Evolutionary conservation across 2,888 invertebrate species (phyloP).

Genomic region (Coenonympha arcania): DNA sequence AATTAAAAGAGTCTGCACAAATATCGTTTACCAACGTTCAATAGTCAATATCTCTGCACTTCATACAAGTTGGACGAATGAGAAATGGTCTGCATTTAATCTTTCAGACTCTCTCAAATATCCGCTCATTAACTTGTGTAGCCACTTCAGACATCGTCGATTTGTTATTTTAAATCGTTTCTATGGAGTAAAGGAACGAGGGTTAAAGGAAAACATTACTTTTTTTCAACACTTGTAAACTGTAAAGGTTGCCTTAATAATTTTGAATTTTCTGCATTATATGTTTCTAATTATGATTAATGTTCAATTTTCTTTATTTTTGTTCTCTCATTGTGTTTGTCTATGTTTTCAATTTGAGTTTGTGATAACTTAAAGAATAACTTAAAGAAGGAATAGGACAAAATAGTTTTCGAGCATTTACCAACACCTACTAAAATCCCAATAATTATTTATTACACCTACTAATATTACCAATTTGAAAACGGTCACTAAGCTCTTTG

Average conservation of each 20-base stretch:
- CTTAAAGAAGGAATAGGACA: too few species aligned
- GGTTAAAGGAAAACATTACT: constrained; percentile 42
- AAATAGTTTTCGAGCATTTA: too few species aligned
- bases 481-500: constrained; percentile 28
- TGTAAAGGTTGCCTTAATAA: constrained; percentile 28
- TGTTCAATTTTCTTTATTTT: too few species aligned
- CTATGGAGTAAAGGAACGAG: constrained; percentile 59
- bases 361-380: too few species aligned
- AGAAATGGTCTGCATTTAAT: constrained; percentile 65
- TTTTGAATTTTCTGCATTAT: constrained; percentile 28
- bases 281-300: too few species aligned
- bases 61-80: constrained; percentile 45
- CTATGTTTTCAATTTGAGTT: too few species aligned
- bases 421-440: too few species aligned
- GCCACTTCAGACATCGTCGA: constrained; percentile 64
- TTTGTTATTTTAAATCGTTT: constrained; percentile 63
- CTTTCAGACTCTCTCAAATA: constrained; percentile 66
- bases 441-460: too few species aligned
- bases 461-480: not conserved
- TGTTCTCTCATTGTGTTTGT: too few species aligned
- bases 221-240: constrained; percentile 33
- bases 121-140: constrained; percentile 69
- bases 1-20: constrained; percentile 25
- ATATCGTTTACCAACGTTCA: constrained; percentile 28
- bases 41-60: constrained; percentile 40